phyloP scores from a whole-genome alignment of 2,888 invertebrate genomes.

The Neria commutata region DNA sequence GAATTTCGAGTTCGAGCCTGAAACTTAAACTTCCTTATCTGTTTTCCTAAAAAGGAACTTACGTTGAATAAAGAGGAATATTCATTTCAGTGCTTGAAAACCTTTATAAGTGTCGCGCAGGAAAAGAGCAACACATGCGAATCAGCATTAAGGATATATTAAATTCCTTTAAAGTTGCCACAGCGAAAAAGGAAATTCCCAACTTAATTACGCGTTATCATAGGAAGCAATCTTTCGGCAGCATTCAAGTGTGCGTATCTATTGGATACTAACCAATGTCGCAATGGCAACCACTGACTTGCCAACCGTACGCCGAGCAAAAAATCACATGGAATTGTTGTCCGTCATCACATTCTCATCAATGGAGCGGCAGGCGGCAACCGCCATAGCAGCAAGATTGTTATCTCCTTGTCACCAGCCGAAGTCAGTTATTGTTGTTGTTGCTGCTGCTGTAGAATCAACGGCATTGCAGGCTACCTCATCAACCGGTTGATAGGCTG shows the following conservation, averaged over 20 bases:
- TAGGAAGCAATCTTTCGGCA: conserved; percentile 11
- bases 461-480: background rate
- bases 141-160: background rate
- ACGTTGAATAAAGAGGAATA: no score
- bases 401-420: background rate
- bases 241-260: conserved; percentile 10
- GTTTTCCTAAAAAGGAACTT: no score
- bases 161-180: background rate
- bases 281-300: conserved; percentile 12
- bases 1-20: no score
- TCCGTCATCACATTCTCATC: conserved; percentile 16
- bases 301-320: conserved; percentile 6
- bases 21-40: no score
- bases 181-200: background rate
- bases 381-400: background rate
- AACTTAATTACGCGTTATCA: conserved; percentile 33
- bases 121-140: background rate
- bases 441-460: background rate
- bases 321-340: background rate
- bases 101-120: no score
- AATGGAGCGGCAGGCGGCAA: conserved; percentile 28
- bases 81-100: no score
- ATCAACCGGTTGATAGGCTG: conserved; percentile 16
- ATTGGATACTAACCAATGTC: background rate
- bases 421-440: background rate